phyloP scores from a whole-genome alignment of 2,113 vertebrate genomes.

The Thomomys bottae region DNA sequence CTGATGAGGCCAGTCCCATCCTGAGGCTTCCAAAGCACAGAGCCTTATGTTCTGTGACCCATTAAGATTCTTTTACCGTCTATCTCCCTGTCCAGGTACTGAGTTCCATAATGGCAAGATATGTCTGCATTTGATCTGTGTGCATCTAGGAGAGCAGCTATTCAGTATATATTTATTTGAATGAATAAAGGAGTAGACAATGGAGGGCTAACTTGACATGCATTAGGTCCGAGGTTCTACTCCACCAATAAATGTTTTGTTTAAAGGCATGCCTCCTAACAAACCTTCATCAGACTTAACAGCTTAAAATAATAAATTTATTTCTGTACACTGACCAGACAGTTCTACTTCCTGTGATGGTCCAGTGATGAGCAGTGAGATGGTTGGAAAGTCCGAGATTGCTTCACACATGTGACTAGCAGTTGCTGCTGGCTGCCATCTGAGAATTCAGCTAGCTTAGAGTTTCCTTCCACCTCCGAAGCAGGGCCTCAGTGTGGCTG shows the following conservation, averaged over 20 bases:
- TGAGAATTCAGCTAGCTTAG: slow-evolving; percentile 38
- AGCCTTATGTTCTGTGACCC: neutral
- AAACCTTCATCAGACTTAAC: neutral
- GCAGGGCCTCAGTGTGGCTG: neutral
- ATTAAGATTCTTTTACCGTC: neutral
- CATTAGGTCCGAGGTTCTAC: neutral
- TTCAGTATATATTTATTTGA: neutral
- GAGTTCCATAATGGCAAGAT: neutral
- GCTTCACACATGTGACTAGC: slow-evolving; percentile 20
- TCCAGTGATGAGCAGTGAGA: neutral
- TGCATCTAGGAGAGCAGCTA: neutral
- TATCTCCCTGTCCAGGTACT: neutral
- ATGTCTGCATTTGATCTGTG: neutral
- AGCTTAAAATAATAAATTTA: slow-evolving; percentile 44
- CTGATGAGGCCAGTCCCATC: neutral
- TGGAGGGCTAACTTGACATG: neutral
- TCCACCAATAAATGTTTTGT: slow-evolving; percentile 25
- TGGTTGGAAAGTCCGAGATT: slow-evolving; percentile 55
- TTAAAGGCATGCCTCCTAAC: slow-evolving; percentile 28
- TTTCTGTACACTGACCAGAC: slow-evolving; percentile 4
- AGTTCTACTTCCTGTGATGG: slow-evolving; percentile 24
- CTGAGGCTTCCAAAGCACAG: neutral
- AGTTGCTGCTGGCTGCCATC: slow-evolving; percentile 46
- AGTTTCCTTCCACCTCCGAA: slow-evolving; percentile 28
- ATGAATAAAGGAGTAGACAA: neutral